phyloP scores from a whole-genome alignment of 2,888 invertebrate genomes.

The Drosophila mulleri region DNA sequence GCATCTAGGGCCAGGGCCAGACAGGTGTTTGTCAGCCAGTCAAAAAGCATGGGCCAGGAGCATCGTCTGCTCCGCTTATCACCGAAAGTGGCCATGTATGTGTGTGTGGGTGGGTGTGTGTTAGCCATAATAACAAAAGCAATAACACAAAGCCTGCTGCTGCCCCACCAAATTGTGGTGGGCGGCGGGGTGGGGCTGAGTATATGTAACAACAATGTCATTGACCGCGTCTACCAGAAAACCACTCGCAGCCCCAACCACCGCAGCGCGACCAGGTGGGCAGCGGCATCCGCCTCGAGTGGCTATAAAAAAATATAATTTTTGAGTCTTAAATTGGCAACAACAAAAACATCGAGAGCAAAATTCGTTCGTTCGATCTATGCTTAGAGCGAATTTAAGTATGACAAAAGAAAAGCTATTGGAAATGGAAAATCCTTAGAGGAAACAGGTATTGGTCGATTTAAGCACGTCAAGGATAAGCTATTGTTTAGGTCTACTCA shows the following conservation, averaged over 20 bases:
- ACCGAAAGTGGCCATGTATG: constrained; percentile 38
- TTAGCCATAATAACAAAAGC: constrained; percentile 54
- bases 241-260: constrained; percentile 17
- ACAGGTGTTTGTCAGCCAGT: constrained; percentile 74
- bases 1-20: constrained; percentile 44
- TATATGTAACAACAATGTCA: constrained; percentile 52
- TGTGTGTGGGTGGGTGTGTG: constrained; percentile 31
- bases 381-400: constrained; percentile 5
- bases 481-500: background rate
- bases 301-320: constrained; percentile 14
- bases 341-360: constrained; percentile 12
- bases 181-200: background rate
- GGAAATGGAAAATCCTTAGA: background rate
- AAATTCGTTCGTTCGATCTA: constrained; percentile 17
- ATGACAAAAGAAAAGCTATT: background rate
- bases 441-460: background rate
- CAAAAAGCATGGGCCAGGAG: constrained; percentile 37
- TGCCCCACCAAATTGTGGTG: constrained; percentile 8
- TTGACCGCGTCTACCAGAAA: constrained; percentile 53
- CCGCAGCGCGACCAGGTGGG: constrained; percentile 12
- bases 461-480: background rate
- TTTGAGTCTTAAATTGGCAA: constrained; percentile 32
- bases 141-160: constrained; percentile 15
- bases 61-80: constrained; percentile 66
- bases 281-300: constrained; percentile 13